Evolutionary conservation across 2,113 vertebrate species (phyloP).

Genomic region (Periophthalmus modestus): DNA sequence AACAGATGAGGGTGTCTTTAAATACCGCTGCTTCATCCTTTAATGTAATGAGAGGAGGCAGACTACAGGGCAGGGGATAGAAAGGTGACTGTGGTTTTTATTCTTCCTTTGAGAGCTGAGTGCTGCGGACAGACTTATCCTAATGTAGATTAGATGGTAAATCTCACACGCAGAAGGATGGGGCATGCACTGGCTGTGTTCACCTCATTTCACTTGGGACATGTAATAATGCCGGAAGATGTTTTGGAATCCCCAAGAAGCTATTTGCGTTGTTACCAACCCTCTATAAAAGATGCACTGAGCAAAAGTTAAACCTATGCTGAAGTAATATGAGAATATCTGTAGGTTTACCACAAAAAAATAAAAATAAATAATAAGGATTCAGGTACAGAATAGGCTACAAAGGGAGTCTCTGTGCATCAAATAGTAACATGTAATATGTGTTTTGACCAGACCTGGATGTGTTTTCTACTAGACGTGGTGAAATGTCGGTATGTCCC

Average conservation of each 20-base stretch:
- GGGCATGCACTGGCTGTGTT: conserved; percentile 56
- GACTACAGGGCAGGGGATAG: conserved; percentile 71
- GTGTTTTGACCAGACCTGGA: too few relatives aligned
- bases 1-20: conserved; percentile 75
- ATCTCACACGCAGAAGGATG: conserved; percentile 64
- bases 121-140: conserved; percentile 64
- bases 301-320: neutral
- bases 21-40: conserved; percentile 75
- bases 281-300: neutral
- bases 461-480: too few relatives aligned
- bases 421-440: too few relatives aligned
- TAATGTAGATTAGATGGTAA: conserved; percentile 78
- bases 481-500: too few relatives aligned
- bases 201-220: conserved; percentile 61
- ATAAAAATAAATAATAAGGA: too few relatives aligned
- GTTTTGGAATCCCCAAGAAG: neutral
- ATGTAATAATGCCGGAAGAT: neutral
- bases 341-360: too few relatives aligned
- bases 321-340: neutral
- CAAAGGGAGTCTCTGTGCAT: too few relatives aligned
- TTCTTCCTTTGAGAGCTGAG: conserved; percentile 49
- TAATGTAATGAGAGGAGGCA: conserved; percentile 75
- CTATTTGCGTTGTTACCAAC: neutral
- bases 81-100: conserved; percentile 69
- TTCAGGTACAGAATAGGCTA: too few relatives aligned